These are phyloP conservation scores for Euborellia annulipes DNA, from an alignment of 1,140 invertebrate species.

Conservation along the genomic window DNA sequence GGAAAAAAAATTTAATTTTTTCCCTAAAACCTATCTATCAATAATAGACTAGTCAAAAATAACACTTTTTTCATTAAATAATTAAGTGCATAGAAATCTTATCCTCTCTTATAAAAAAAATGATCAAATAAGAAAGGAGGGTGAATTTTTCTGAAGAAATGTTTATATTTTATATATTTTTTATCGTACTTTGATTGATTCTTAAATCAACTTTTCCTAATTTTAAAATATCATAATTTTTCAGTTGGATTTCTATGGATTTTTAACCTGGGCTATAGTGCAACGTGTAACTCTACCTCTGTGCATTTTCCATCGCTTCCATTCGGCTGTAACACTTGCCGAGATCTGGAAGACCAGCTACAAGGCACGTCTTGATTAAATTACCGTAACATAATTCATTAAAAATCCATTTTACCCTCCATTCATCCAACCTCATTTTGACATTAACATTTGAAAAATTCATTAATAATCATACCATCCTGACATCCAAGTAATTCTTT, in stretches of 20 bases:
- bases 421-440: neutral
- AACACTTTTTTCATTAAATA: no score
- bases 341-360: constrained; percentile 98
- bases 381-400: constrained; percentile 3
- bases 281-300: constrained; percentile 84
- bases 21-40: no score
- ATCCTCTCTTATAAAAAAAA: no score
- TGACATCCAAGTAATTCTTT: no score
- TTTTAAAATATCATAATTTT: constrained; percentile 20
- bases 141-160: no score
- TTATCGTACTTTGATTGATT: no score
- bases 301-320: constrained; percentile 94
- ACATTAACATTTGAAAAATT: no score
- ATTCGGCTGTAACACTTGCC: constrained; percentile 88
- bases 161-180: no score
- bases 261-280: constrained; percentile 85
- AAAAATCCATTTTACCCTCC: neutral
- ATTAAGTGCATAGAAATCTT: no score
- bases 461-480: no score
- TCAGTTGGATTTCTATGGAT: constrained; percentile 84
- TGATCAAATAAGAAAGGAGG: no score
- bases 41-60: neutral
- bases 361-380: constrained; percentile 73
- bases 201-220: neutral
- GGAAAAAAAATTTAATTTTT: no score